Base-by-base conservation (phyloP, 2,888 invertebrate genomes). In the Hemicrepidius hirtus region DNA sequence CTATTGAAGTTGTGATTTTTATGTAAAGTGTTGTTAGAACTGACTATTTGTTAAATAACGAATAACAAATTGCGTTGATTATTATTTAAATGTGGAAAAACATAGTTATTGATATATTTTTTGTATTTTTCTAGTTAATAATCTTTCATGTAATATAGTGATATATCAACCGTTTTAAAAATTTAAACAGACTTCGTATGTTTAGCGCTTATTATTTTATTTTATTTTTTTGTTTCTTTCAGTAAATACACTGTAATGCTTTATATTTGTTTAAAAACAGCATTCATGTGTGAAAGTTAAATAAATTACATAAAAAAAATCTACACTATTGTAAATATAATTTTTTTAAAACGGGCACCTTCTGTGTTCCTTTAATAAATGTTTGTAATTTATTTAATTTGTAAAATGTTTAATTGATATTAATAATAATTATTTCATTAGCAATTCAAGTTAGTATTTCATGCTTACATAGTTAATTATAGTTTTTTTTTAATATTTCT, bases 321-420 rank as follows among this genome's bases (percentile, higher is more conserved):
- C 1, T 49, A 50, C 32, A 28, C 21, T 28, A 24, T 20, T 66
- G 44, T 71, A 71, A 5, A 32, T 71, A 71, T 60, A 60, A n/a
- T n/a, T 53, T 24, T 44, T 32, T 60, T 41, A 32, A 35, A 13
- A 16, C 12, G 60, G 44, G 24, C 28, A 20, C 20, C 7, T 9
- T 32, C 10, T 13, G 13, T 40, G 21, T n/a, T n/a, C 18, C 59
- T 40, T 24, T 55, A 46, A 67, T 67, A 35, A 16, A 35, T 20
- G 24, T 53, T 62, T 53, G 73, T 73, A 73, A 73, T 73, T 73
- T 69, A 73, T 73, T 73, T 73, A 73, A 69, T 65, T 68, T 50
- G 44, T 46, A 32, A 50, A 35, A 50, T 60, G 46, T 68, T 60
- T 37, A 18, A 46, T 46, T 68, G 20, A 49, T 44, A 57, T 57